Base-by-base conservation (phyloP, 2,888 invertebrate genomes). In the Dasypolia templi region DNA sequence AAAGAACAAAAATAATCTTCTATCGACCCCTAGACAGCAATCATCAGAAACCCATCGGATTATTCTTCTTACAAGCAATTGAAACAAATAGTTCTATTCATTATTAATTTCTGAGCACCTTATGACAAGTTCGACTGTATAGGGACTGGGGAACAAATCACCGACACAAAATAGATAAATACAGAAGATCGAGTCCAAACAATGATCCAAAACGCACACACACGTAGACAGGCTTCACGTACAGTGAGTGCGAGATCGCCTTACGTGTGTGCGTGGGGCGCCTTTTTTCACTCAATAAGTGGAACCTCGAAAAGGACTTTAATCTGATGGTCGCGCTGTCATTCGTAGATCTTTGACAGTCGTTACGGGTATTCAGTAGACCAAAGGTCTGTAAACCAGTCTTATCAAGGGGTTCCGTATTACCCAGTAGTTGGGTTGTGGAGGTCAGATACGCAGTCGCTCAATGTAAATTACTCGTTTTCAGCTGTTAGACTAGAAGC, bases 21-120 rank as follows among this genome's bases (percentile, higher is more conserved):
- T 83, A 51, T 63, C 44, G 26, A 65, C 32, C 59, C 65, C 51
- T 35, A 58, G 32, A 55, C 61, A 67, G 51, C 69, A 72, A 68
- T 70, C 61, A 66, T 58, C 65, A 22, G 51, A 72, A 79, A 70
- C 70, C 75, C n/a, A 82, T 80, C 77, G 75, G 79, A 74, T 84
- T 76, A 86, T 76, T 26, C 46, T 74, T 77, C 59, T 51, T 68
- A 64, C 39, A 63, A 82, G 64, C 79, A 79, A 74, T 82, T 77
- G 79, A 79, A 79, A 86, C 76, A 81, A 84, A 86, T 85, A 78
- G 82, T 79, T 82, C 49, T 58, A 72, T 87, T 77, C 80, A 84
- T 81, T 76, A 86, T 87, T 84, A 82, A 85, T 82, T 80, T 79
- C 71, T 61, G 32, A 72, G 58, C 64, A 80, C 70, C 51, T 72